phyloP scores from a whole-genome alignment of 2,113 vertebrate genomes.

The Mus pahari region DNA sequence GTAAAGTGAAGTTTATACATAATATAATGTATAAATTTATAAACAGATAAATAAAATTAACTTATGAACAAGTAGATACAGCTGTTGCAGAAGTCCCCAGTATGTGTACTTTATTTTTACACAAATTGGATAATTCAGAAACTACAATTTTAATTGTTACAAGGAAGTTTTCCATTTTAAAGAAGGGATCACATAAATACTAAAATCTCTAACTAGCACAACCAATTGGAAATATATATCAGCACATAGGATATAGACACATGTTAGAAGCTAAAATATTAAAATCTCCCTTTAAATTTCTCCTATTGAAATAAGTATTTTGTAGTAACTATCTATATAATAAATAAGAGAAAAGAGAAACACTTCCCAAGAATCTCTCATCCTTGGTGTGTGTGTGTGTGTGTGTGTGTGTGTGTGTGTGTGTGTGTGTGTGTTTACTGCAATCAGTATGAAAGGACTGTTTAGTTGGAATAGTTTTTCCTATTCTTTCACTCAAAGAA shows the following conservation, averaged over 20 bases:
- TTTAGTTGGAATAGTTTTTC: background rate
- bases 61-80: background rate
- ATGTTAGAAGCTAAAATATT: background rate
- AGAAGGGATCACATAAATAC: background rate
- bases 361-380: background rate
- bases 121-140: background rate
- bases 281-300: background rate
- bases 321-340: background rate
- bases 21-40: background rate
- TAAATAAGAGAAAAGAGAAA: background rate
- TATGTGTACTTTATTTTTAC: background rate
- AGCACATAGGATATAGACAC: background rate
- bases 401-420: too few relatives aligned
- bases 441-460: background rate
- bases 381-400: background rate
- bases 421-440: too few relatives aligned
- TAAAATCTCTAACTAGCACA: background rate
- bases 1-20: background rate
- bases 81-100: background rate
- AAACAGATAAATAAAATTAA: background rate
- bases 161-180: background rate
- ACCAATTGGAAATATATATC: background rate
- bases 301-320: background rate
- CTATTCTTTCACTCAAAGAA: background rate
- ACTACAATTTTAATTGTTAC: background rate